Conservation (phyloP, 1,140 invertebrate species). For the Drosophila malerkotliana region DNA sequence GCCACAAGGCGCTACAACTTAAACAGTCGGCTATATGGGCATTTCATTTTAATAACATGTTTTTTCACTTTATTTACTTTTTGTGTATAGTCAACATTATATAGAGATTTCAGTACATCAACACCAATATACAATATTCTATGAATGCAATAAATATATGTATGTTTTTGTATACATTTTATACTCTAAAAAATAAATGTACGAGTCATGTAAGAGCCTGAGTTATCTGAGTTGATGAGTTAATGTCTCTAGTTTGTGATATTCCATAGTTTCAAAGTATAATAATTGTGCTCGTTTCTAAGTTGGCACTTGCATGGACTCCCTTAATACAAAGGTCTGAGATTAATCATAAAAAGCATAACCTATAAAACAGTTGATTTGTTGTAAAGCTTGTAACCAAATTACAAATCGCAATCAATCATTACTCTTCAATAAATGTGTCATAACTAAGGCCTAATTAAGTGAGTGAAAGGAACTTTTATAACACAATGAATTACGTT, state of each 20-base stretch:
- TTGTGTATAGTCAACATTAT: conserved; percentile 20
- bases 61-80: not conserved
- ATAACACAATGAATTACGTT: conserved; percentile 59
- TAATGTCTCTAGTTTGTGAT: not conserved
- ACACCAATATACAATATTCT: conserved; percentile 32
- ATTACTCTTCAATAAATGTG: conserved; percentile 26
- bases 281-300: conserved; percentile 33
- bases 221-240: conserved; percentile 38
- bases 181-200: conserved; percentile 47
- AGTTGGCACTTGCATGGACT: conserved; percentile 51
- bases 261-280: conserved; percentile 1
- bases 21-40: not conserved
- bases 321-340: not conserved
- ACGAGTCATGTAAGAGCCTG: conserved; percentile 49
- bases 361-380: conserved; percentile 21
- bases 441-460: conserved; percentile 44
- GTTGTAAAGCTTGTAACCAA: conserved; percentile 65
- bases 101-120: conserved; percentile 41
- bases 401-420: conserved; percentile 42
- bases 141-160: conserved; percentile 44
- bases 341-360: not conserved
- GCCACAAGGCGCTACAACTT: conserved; percentile 17
- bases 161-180: conserved; percentile 15
- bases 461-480: conserved; percentile 64
- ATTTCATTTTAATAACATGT: conserved; percentile 1